Evolutionary conservation across 2,797 vertebrate species (phyloP), one percentile per base, ranked within the genome.

Genomic region (Microctenopoma lineatum): DNA sequence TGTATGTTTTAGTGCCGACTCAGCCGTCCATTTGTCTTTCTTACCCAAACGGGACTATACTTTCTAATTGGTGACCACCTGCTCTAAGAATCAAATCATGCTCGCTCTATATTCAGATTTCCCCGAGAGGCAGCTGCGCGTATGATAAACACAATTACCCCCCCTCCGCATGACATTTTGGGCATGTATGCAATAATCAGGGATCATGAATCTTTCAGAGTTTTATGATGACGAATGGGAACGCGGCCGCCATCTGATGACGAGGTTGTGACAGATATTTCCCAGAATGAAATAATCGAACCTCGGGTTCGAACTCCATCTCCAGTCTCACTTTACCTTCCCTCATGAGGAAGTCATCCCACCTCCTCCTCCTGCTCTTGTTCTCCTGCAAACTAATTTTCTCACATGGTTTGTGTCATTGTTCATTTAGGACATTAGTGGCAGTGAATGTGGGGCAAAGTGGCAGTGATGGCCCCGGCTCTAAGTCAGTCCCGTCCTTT

Each of bases 341-440:
- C 34, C 59, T 75, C 26, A 15, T 51, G 52, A 12, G 29, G 21
- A 50, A 46, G 32, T 68, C 44, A 39, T 21, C 58, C 58, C 52
- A 9, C 34, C 5, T 25, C n/a, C 3, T 27, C 46, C 25, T 7
- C 7, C 10, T 8, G 13, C 14, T 10, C 45, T 21, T 10, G 4
- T 18, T 69, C 64, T 39, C 50, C 54, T 10, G 69, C 72, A 68
- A 64, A 59, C 75, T 72, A 61, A 71, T 88, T 59, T 77, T 80
- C 80, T 90, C 87, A 86, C 90, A 87, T 89, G 84, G 85, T 87
- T 80, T 58, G 79, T 74, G 84, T 90, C 91, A 92, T 90, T 92
- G 89, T 91, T 91, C 84, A 75, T 90, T 92, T 84, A 81, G 80
- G 85, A 89, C 87, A 87, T 92, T 89, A 91, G 84, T 73, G 84